Percentiles rank a stretch among this genome's conserved stretches.
These are phyloP conservation scores for Nannoperca obscura DNA, from an alignment of 2,797 vertebrate species.

Conservation along the genomic window DNA sequence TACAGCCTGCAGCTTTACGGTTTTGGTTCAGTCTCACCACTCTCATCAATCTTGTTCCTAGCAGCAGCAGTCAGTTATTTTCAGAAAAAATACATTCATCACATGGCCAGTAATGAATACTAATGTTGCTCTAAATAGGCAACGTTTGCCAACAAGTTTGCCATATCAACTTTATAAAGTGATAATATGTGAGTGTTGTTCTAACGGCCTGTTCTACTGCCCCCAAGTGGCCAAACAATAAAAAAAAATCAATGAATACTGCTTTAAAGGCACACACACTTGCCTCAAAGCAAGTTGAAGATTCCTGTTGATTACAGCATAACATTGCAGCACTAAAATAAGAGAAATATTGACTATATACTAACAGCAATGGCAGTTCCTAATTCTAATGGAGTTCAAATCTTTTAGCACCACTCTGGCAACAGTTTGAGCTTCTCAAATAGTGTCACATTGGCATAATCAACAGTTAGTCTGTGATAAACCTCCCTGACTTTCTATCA, in stretches of 20 bases:
- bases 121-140: not conserved
- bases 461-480: slow-evolving; percentile 62
- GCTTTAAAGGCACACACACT: not conserved
- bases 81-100: not conserved
- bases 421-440: slow-evolving; percentile 40
- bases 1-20: not conserved
- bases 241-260: not conserved
- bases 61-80: not conserved
- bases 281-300: not conserved
- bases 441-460: slow-evolving; percentile 56
- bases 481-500: slow-evolving; percentile 64
- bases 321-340: slow-evolving; percentile 3
- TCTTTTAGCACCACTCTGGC: slow-evolving; percentile 9
- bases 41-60: not conserved
- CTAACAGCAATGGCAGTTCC: slow-evolving; percentile 8
- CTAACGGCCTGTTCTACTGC: slow-evolving; percentile 3
- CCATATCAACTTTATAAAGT: not conserved
- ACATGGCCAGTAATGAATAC: not conserved
- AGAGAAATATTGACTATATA: slow-evolving; percentile 17
- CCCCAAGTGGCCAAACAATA: not conserved
- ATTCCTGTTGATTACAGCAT: not conserved
- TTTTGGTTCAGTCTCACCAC: not conserved
- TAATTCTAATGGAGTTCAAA: slow-evolving; percentile 33
- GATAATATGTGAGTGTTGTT: not conserved
- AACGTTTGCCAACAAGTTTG: not conserved